A percentile compares a stretch with the other conserved stretches of the same genome.
phyloP scores from a whole-genome alignment of 2,888 invertebrate species.

The Drosophila sordidapex region DNA sequence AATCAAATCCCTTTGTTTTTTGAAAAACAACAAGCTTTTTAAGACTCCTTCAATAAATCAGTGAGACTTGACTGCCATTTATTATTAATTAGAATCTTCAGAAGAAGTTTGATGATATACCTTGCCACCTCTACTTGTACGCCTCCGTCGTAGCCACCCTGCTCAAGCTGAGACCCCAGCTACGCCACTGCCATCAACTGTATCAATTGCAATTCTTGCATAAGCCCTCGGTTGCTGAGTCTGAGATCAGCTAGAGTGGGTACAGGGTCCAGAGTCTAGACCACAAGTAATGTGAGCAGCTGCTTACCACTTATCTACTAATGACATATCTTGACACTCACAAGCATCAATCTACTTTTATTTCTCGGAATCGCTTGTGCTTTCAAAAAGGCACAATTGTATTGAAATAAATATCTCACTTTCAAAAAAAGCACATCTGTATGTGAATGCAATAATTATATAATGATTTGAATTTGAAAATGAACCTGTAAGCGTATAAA shows the following conservation, averaged over 20 bases:
- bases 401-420: neutral
- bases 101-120: neutral
- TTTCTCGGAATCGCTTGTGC: neutral
- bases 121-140: neutral
- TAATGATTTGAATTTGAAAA: neutral
- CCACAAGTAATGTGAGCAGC: constrained; percentile 10
- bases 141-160: too few species aligned
- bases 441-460: neutral
- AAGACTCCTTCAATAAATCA: neutral
- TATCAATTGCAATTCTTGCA: constrained; percentile 1
- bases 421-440: neutral
- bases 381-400: neutral
- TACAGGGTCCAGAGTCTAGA: neutral
- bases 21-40: neutral
- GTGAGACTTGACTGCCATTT: neutral
- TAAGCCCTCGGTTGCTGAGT: neutral
- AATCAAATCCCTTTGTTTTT: neutral
- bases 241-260: neutral
- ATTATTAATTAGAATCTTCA: neutral
- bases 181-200: neutral
- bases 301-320: neutral
- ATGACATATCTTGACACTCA: neutral
- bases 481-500: neutral
- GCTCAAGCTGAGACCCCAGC: neutral
- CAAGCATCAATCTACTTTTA: neutral